These are phyloP conservation scores for Cataglyphis altisquamis DNA, from an alignment of 2,888 invertebrate species.

Conservation along the genomic window DNA sequence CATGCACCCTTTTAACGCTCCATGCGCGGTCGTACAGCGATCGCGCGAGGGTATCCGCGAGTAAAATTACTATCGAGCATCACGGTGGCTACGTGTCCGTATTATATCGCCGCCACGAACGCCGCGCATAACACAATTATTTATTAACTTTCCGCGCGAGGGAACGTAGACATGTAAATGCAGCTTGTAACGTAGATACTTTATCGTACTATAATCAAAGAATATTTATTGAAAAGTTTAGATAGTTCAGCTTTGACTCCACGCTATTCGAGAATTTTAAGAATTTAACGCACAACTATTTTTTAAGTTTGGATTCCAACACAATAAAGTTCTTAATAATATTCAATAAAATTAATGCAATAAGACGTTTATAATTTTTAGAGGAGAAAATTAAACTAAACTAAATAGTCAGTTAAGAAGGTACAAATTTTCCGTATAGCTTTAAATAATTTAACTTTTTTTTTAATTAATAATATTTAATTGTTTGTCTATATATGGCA, in stretches of 20 bases:
- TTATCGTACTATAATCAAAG: neutral
- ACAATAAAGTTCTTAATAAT: neutral
- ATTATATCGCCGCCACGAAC: constrained; percentile 49
- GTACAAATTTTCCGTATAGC: neutral
- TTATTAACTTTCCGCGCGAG: constrained; percentile 61
- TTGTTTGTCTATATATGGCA: neutral
- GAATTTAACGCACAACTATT: neutral
- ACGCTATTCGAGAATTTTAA: neutral
- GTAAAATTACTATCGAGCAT: constrained; percentile 68
- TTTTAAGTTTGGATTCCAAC: neutral
- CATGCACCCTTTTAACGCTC: constrained; percentile 65
- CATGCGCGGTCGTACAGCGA: constrained; percentile 35
- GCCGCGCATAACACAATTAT: constrained; percentile 63
- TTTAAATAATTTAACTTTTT: neutral
- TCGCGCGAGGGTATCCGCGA: constrained; percentile 49
- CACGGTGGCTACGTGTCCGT: constrained; percentile 49
- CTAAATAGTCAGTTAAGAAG: neutral
- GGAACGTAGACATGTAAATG: constrained; percentile 31
- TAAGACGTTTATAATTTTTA: neutral
- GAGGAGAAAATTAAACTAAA: neutral
- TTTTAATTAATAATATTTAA: constrained; percentile 3
- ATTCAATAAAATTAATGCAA: neutral
- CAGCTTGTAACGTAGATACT: constrained; percentile 11
- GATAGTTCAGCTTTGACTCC: neutral
- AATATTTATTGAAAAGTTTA: constrained; percentile 21